Conservation (phyloP, 2,797 vertebrate species). For the Danio tinwini region DNA sequence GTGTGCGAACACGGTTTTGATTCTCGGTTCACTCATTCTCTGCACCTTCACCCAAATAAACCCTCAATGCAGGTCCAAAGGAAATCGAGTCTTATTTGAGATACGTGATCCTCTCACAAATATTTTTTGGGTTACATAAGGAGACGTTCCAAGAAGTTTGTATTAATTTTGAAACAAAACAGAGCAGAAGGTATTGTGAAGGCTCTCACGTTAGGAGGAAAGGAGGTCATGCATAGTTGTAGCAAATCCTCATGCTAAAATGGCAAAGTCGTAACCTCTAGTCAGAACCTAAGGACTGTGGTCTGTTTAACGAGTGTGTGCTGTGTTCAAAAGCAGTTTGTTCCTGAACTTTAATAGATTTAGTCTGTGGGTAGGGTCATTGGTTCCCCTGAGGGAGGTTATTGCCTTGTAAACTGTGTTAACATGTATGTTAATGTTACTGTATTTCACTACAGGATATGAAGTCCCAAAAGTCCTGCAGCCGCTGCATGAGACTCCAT, state of each 20-base stretch:
- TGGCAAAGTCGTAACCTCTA: conserved; percentile 23
- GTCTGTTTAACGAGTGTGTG: conserved; percentile 33
- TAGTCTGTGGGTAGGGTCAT: conserved; percentile 66
- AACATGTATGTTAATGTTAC: conserved; percentile 66
- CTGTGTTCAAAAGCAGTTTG: conserved; percentile 46
- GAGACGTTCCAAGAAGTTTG: conserved; percentile 45
- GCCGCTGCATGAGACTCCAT: conserved; percentile 32
- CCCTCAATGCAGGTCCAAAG: conserved; percentile 25
- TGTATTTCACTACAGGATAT: conserved; percentile 54
- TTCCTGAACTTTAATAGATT: conserved; percentile 60
- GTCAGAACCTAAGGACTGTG: conserved; percentile 17
- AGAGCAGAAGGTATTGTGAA: conserved; percentile 18
- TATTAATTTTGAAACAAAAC: conserved; percentile 39
- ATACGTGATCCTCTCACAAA: conserved; percentile 44
- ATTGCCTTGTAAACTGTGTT: conserved; percentile 70
- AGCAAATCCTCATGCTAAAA: not conserved
- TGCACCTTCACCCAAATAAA: conserved; percentile 37
- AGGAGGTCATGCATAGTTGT: conserved; percentile 18
- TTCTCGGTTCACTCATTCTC: conserved; percentile 7
- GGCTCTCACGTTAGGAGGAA: not conserved
- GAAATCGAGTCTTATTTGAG: conserved; percentile 38
- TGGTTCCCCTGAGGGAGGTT: conserved; percentile 64
- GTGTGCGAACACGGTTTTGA: not conserved
- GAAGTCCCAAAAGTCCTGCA: conserved; percentile 56
- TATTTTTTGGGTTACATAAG: conserved; percentile 49